These are phyloP conservation scores for Rhagonycha lutea DNA, from an alignment of 2,888 invertebrate species.

Conservation along the genomic window DNA sequence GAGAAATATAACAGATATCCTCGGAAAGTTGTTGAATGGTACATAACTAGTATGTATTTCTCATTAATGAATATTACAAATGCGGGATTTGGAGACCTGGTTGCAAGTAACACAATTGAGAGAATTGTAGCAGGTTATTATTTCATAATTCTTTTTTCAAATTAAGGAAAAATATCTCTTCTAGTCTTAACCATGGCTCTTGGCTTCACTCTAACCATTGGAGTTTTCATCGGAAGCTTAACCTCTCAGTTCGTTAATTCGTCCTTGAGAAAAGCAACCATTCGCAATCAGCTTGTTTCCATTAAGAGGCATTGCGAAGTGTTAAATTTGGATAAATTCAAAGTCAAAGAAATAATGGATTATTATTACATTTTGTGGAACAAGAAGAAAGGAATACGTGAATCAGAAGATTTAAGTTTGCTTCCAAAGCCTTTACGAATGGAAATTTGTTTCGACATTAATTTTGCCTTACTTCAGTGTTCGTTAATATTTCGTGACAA, in stretches of 20 bases:
- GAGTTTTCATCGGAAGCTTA: conserved; percentile 59
- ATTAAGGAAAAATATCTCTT: conserved; percentile 14
- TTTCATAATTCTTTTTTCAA: background rate
- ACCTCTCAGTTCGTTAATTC: conserved; percentile 60
- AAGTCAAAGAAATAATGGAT: conserved; percentile 55
- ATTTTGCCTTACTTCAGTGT: conserved; percentile 58
- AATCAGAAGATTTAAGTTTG: conserved; percentile 54
- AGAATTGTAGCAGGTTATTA: conserved; percentile 26
- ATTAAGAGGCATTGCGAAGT: conserved; percentile 56
- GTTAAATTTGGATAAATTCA: conserved; percentile 55
- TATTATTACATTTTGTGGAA: conserved; percentile 62
- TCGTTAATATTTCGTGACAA: conserved; percentile 60
- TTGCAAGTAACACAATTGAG: conserved; percentile 23
- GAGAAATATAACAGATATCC: background rate
- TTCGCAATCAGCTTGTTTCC: conserved; percentile 55
- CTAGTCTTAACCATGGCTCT: conserved; percentile 54
- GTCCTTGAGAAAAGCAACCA: conserved; percentile 56
- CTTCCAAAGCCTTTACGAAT: conserved; percentile 59
- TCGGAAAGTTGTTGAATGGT: conserved; percentile 52
- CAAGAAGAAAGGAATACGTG: conserved; percentile 59
- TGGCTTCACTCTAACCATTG: conserved; percentile 57
- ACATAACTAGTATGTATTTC: conserved; percentile 58
- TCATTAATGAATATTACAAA: conserved; percentile 56
- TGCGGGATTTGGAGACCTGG: conserved; percentile 33
- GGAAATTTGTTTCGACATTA: conserved; percentile 60